Conservation (phyloP, 2,888 invertebrate genomes). For the Drosophila stalkeri region DNA sequence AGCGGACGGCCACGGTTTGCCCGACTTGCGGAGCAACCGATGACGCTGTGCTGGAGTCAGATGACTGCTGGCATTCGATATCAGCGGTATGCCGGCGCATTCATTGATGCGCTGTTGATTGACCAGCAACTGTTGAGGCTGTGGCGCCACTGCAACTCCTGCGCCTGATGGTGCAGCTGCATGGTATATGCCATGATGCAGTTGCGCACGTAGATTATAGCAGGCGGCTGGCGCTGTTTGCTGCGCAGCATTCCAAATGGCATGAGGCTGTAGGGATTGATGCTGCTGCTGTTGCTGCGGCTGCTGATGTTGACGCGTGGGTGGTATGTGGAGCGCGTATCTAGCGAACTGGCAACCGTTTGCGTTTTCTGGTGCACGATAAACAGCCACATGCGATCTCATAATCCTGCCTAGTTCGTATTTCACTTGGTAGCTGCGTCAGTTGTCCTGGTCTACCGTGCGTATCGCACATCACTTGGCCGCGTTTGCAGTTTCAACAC, state of each 20-base stretch:
- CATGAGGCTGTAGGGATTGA: constrained; percentile 16
- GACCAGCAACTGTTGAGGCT: constrained; percentile 55
- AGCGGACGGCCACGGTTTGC: constrained; percentile 46
- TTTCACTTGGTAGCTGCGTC: constrained; percentile 45
- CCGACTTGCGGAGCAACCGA: constrained; percentile 76
- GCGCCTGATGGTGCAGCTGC: constrained; percentile 14
- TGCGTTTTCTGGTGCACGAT: constrained; percentile 75
- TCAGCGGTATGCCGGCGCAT: constrained; percentile 93
- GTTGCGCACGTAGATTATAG: constrained; percentile 55
- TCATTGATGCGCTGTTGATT: constrained; percentile 86
- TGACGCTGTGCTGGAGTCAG: constrained; percentile 83
- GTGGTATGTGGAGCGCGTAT: constrained; percentile 53
- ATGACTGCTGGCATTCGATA: constrained; percentile 90
- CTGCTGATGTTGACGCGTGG: constrained; percentile 8
- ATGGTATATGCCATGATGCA: constrained; percentile 59
- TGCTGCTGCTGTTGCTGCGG: constrained; percentile 17
- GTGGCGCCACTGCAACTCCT: constrained; percentile 16
- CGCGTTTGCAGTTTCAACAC: constrained; percentile 63
- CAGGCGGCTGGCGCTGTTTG: constrained; percentile 29
- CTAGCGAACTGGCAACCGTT: constrained; percentile 60
- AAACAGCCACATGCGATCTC: constrained; percentile 81
- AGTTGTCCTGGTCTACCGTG: constrained; percentile 32
- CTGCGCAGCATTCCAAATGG: constrained; percentile 37
- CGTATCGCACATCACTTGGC: constrained; percentile 73
- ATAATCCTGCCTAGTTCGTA: constrained; percentile 70